Percentiles rank a stretch among this genome's conserved stretches.
These are phyloP conservation scores for Gobionotothen gibberifrons DNA, from an alignment of 2,797 vertebrate species.

Conservation along the genomic window DNA sequence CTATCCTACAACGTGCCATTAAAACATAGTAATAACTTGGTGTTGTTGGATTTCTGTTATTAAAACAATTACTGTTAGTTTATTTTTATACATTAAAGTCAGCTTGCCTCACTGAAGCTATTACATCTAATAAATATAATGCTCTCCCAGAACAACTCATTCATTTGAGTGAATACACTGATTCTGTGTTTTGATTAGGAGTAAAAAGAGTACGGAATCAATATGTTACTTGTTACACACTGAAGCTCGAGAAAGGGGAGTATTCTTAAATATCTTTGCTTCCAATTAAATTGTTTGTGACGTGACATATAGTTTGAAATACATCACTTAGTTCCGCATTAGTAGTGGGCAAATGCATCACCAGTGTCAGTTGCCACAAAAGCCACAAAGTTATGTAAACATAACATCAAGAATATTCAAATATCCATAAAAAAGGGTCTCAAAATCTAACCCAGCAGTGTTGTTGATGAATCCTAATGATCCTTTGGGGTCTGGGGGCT, in stretches of 20 bases:
- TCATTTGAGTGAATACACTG: not conserved
- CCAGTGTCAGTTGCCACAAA: constrained; percentile 3
- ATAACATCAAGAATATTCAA: constrained; percentile 38
- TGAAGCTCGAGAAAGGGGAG: not conserved
- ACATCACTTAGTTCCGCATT: not conserved
- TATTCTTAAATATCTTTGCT: not conserved
- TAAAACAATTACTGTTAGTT: constrained; percentile 20
- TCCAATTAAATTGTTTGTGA: not conserved
- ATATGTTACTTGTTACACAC: not conserved
- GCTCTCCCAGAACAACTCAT: constrained; percentile 1
- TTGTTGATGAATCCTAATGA: constrained; percentile 66
- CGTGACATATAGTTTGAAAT: not conserved
- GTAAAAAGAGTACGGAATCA: too few relatives aligned
- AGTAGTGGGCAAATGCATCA: not conserved
- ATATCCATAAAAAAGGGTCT: constrained; percentile 44
- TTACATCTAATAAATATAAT: constrained; percentile 10
- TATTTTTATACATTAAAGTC: constrained; percentile 13
- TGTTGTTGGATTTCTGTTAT: constrained; percentile 35
- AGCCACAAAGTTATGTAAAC: constrained; percentile 35
- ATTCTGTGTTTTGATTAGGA: not conserved
- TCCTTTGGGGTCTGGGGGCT: constrained; percentile 53
- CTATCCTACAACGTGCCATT: constrained; percentile 17
- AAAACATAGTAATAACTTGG: constrained; percentile 23
- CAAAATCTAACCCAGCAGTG: constrained; percentile 56
- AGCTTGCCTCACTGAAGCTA: constrained; percentile 10